A percentile compares a stretch with the other conserved stretches of the same genome.
These are phyloP conservation scores for Drosophila micromelanica DNA, from an alignment of 1,140 invertebrate genomes.

Conservation along the genomic window DNA sequence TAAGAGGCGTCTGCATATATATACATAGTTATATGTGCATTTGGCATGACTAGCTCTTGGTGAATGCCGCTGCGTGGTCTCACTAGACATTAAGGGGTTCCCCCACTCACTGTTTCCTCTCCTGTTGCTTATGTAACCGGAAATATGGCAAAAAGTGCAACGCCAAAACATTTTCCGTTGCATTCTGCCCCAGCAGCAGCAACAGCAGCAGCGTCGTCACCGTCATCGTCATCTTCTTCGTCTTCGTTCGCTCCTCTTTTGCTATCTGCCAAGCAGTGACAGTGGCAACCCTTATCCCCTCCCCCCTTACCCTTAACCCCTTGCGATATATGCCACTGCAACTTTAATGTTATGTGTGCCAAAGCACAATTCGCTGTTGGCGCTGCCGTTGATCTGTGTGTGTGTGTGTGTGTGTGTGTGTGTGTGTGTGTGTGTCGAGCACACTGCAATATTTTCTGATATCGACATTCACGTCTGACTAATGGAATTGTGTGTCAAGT, in stretches of 20 bases:
- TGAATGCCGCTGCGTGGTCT: background rate
- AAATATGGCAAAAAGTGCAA: slow-evolving; percentile 82
- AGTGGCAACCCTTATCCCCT: background rate
- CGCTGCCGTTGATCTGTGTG: slow-evolving; percentile 3
- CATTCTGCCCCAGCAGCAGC: slow-evolving; percentile 44
- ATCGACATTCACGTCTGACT: slow-evolving; percentile 76
- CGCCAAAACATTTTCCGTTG: slow-evolving; percentile 81
- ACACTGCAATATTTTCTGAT: slow-evolving; percentile 74
- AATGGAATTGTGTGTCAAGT: slow-evolving; percentile 83
- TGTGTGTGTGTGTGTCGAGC: background rate
- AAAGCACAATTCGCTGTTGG: slow-evolving; percentile 13
- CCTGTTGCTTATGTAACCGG: slow-evolving; percentile 78
- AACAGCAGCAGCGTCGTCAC: background rate
- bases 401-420: background rate
- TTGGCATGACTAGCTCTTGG: slow-evolving; percentile 14
- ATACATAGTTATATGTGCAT: background rate
- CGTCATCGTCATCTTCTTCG: background rate
- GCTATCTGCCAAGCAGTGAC: slow-evolving; percentile 37
- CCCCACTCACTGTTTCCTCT: background rate
- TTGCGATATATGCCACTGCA: slow-evolving; percentile 41
- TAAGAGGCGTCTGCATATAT: background rate
- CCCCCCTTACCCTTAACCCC: slow-evolving; percentile 1
- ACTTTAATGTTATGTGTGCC: slow-evolving; percentile 82
- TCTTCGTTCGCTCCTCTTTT: background rate
- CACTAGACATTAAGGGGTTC: background rate